phyloP scores from a whole-genome alignment of 2,797 vertebrate genomes.

The Gallinago solitaria region DNA sequence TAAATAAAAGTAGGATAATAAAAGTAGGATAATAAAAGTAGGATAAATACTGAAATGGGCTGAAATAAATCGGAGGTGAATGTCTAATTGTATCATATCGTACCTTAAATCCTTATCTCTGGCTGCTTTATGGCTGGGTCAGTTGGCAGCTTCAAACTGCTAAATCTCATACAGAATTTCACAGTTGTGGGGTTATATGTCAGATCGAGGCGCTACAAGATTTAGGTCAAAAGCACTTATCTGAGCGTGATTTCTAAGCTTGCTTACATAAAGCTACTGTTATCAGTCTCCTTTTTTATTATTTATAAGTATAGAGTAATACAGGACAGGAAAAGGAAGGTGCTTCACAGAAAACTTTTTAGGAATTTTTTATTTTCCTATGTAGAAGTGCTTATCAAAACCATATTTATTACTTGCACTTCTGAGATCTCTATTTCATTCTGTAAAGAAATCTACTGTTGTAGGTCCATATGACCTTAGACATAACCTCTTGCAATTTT shows the following conservation, averaged over 20 bases:
- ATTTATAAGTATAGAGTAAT: constrained; percentile 73
- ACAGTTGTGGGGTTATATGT: constrained; percentile 81
- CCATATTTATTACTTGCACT: constrained; percentile 46
- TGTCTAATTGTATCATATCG: constrained; percentile 84
- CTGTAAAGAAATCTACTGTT: constrained; percentile 24
- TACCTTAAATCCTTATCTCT: constrained; percentile 81
- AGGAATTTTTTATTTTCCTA: constrained; percentile 51
- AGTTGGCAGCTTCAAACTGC: constrained; percentile 80
- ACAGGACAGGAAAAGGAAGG: constrained; percentile 45
- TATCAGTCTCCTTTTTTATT: constrained; percentile 76
- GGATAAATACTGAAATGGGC: constrained; percentile 71
- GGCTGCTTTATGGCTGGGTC: constrained; percentile 79
- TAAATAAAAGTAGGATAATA: too few species aligned
- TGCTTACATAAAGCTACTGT: constrained; percentile 81
- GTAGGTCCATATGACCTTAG: constrained; percentile 26
- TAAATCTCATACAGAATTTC: constrained; percentile 82
- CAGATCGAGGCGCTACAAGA: constrained; percentile 80
- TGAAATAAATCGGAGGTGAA: constrained; percentile 78
- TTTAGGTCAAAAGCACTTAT: constrained; percentile 85
- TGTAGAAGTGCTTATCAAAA: constrained; percentile 40
- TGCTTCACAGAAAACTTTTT: constrained; percentile 67
- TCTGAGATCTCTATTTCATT: constrained; percentile 40
- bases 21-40: too few species aligned
- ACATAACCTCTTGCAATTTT: constrained; percentile 59
- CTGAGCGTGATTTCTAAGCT: constrained; percentile 81